Conservation (phyloP, 2,797 vertebrate genomes). For the Liasis olivaceus region DNA sequence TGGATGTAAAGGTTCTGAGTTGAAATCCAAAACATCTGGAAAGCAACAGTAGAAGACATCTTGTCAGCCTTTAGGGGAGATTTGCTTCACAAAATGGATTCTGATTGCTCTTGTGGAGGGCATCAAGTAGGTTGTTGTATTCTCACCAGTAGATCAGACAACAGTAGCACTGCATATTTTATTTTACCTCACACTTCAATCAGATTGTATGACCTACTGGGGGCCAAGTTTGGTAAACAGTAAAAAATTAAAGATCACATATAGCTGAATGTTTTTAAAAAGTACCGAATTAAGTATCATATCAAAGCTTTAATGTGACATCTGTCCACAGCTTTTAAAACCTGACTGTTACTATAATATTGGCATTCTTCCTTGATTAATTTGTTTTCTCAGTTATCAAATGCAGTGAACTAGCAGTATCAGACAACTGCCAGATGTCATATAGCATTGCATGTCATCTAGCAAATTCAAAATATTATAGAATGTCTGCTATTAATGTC, state of each 20-base stretch:
- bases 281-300: background rate
- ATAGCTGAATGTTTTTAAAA: background rate
- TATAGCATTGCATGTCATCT: background rate
- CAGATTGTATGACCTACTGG: background rate
- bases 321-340: background rate
- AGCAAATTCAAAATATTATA: background rate
- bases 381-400: constrained; percentile 1
- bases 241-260: background rate
- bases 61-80: background rate
- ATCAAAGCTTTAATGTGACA: background rate
- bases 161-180: background rate
- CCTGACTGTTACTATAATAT: background rate
- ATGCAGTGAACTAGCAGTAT: background rate
- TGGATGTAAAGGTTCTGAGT: background rate
- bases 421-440: background rate
- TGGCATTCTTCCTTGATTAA: background rate
- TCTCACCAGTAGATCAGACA: background rate
- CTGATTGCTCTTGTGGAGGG: background rate
- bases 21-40: background rate
- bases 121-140: background rate
- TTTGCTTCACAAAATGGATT: background rate
- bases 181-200: background rate
- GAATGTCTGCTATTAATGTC: background rate
- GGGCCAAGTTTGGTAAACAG: background rate
- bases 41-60: background rate